Percentiles rank a stretch among this genome's conserved stretches.
Evolutionary conservation across 1,140 invertebrate genomes (phyloP).

Genomic region (Philotrypesis tridentata): DNA sequence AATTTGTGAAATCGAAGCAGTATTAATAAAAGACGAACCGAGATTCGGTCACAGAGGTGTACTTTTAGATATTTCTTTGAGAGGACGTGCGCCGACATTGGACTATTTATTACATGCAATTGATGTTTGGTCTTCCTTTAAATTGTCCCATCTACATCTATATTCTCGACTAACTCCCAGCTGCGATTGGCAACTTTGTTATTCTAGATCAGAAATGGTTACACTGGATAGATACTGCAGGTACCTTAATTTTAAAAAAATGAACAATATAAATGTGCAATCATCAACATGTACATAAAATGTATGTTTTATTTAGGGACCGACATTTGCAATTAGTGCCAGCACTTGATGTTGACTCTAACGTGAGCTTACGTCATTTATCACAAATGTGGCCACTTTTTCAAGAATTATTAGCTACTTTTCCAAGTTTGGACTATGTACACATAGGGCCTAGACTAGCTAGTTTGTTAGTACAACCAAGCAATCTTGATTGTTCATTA

Average conservation of each 20-base stretch:
- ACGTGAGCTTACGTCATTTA: conserved; percentile 75
- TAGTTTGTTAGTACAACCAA: conserved; percentile 73
- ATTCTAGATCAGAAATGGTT: conserved; percentile 76
- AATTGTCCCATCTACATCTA: conserved; percentile 78
- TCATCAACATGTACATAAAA: neutral
- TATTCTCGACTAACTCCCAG: conserved; percentile 74
- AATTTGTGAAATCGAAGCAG: conserved; percentile 66
- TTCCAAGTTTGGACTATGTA: conserved; percentile 75
- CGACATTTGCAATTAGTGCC: conserved; percentile 76
- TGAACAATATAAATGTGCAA: neutral
- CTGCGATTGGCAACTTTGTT: conserved; percentile 74
- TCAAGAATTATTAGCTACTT: conserved; percentile 73
- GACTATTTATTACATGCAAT: conserved; percentile 77
- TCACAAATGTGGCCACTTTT: conserved; percentile 76
- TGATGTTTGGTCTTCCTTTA: conserved; percentile 77
- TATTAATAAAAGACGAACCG: conserved; percentile 80
- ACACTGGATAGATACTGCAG: conserved; percentile 79
- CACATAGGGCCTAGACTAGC: conserved; percentile 78
- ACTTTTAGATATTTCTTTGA: conserved; percentile 77
- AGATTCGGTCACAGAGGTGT: conserved; percentile 77
- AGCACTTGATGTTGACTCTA: conserved; percentile 77
- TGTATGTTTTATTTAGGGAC: conserved; percentile 57
- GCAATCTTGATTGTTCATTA: conserved; percentile 66
- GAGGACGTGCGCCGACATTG: conserved; percentile 77
- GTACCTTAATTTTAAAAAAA: conserved; percentile 66